phyloP scores from a whole-genome alignment of 2,113 vertebrate genomes.

The Clarias gariepinus region DNA sequence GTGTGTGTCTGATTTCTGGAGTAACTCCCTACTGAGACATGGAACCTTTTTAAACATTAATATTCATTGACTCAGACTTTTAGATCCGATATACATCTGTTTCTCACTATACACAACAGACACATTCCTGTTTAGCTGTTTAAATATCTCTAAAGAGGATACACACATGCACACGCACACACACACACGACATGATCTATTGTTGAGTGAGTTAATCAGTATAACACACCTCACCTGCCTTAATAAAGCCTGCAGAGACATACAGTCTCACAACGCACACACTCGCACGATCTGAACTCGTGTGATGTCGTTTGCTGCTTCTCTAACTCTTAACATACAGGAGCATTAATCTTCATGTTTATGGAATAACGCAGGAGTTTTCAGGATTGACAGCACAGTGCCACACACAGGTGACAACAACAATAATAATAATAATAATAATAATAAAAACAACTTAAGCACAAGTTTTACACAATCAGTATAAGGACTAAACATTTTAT shows the following conservation, averaged over 20 bases:
- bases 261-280: neutral
- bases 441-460: neutral
- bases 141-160: slow-evolving; percentile 44
- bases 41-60: neutral
- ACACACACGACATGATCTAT: neutral
- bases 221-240: slow-evolving; percentile 53
- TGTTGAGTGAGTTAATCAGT: slow-evolving; percentile 33
- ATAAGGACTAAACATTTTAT: neutral
- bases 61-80: neutral
- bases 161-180: slow-evolving; percentile 22
- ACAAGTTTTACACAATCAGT: neutral
- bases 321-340: neutral
- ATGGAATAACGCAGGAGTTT: neutral
- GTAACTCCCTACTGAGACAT: neutral
- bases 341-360: neutral
- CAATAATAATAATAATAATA: neutral
- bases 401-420: neutral
- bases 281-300: neutral
- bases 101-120: slow-evolving; percentile 21
- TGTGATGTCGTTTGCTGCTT: no score
- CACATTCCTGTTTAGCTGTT: slow-evolving; percentile 32
- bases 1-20: neutral
- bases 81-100: slow-evolving; percentile 1
- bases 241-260: slow-evolving; percentile 31
- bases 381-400: neutral